These are phyloP conservation scores for Ellobius talpinus DNA, from an alignment of 2,113 vertebrate species.

Conservation along the genomic window DNA sequence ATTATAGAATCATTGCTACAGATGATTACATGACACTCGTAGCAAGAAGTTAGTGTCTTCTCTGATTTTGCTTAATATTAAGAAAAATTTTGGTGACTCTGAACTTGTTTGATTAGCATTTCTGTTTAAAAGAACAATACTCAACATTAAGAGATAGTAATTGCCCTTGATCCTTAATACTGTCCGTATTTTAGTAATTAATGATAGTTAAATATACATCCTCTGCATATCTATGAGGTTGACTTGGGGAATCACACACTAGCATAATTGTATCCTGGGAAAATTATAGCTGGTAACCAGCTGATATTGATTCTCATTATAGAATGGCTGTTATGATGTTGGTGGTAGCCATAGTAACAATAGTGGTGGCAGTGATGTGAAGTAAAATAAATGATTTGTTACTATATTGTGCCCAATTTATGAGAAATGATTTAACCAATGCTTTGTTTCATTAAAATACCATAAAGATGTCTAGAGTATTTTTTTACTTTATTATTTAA, in stretches of 20 bases:
- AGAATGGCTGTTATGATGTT: constrained; percentile 67
- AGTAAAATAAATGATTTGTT: constrained; percentile 82
- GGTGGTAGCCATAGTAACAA: constrained; percentile 74
- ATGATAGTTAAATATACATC: constrained; percentile 65
- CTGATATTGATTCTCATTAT: constrained; percentile 86
- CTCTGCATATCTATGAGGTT: constrained; percentile 72
- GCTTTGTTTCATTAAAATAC: constrained; percentile 88
- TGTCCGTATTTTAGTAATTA: constrained; percentile 71
- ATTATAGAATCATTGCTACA: constrained; percentile 73
- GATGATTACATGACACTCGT: constrained; percentile 48
- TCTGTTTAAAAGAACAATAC: constrained; percentile 85
- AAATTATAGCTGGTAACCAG: constrained; percentile 91
- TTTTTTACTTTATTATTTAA: constrained; percentile 90
- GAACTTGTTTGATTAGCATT: constrained; percentile 76
- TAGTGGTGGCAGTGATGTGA: constrained; percentile 60
- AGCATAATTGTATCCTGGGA: constrained; percentile 78
- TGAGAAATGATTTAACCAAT: constrained; percentile 86
- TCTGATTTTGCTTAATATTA: constrained; percentile 62
- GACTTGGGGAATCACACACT: constrained; percentile 82
- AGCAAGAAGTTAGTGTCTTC: constrained; percentile 67
- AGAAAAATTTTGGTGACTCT: constrained; percentile 81
- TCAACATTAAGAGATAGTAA: constrained; percentile 73
- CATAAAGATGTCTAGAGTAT: constrained; percentile 90
- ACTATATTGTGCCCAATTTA: constrained; percentile 85
- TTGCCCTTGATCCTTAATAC: constrained; percentile 77